Percentiles rank a stretch among this genome's conserved stretches.
Evolutionary conservation across 2,797 vertebrate genomes (phyloP).

Genomic region (Sebastolobus alascanus): DNA sequence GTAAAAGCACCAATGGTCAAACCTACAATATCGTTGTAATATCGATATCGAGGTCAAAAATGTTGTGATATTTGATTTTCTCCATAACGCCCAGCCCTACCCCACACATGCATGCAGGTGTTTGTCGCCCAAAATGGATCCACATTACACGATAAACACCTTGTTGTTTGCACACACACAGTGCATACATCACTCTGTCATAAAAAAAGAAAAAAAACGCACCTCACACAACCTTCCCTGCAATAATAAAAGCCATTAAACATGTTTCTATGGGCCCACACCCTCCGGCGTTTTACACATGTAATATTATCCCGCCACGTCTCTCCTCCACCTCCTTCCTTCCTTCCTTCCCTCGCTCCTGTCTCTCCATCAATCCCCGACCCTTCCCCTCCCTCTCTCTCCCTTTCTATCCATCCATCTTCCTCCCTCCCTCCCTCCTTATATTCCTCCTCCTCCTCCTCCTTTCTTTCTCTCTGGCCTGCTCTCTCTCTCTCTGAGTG

Average conservation of each 20-base stretch:
- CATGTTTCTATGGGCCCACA: slow-evolving; percentile 78
- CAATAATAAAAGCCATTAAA: slow-evolving; percentile 77
- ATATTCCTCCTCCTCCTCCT: slow-evolving; percentile 41
- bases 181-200: slow-evolving; percentile 46
- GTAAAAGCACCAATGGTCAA: too few species aligned
- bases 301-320: slow-evolving; percentile 73
- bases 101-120: too few species aligned
- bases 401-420: slow-evolving; percentile 22
- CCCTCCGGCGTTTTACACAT: slow-evolving; percentile 77
- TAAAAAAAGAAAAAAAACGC: slow-evolving; percentile 10
- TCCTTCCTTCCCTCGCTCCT: slow-evolving; percentile 42
- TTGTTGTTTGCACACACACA: slow-evolving; percentile 52
- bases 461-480: slow-evolving; percentile 58
- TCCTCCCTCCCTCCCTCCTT: slow-evolving; percentile 49
- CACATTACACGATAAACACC: slow-evolving; percentile 35
- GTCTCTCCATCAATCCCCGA: slow-evolving; percentile 59
- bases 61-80: too few species aligned
- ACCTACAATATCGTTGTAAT: too few species aligned
- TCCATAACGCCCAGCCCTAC: too few species aligned
- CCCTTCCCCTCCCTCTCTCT: slow-evolving; percentile 27
- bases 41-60: too few species aligned
- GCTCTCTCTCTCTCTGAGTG: slow-evolving; percentile 50
- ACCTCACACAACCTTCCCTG: slow-evolving; percentile 65
- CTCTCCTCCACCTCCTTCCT: slow-evolving; percentile 30
- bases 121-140: slow-evolving; percentile 5